Conservation (phyloP, 1,140 invertebrate genomes). For the Manduca sexta region DNA sequence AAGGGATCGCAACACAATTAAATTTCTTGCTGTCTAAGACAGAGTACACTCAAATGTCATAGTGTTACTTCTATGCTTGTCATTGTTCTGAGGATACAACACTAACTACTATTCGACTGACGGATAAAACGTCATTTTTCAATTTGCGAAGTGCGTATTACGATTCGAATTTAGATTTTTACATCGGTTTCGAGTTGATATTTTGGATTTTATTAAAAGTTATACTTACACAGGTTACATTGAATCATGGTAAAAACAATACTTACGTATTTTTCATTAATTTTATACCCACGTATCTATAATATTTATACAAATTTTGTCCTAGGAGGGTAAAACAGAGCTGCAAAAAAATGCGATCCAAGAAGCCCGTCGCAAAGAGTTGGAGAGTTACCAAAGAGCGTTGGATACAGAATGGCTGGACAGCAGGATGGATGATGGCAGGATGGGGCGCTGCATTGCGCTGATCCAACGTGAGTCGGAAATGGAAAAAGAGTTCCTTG, state of each 20-base stretch:
- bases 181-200: no score
- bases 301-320: background rate
- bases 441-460: slow-evolving; percentile 53
- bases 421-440: slow-evolving; percentile 56
- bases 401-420: slow-evolving; percentile 61
- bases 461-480: slow-evolving; percentile 51
- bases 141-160: no score
- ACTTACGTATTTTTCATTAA: background rate
- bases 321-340: slow-evolving; percentile 51
- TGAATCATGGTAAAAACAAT: background rate
- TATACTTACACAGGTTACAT: background rate
- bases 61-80: no score
- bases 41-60: no score
- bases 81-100: no score
- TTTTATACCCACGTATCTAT: background rate
- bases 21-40: no score
- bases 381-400: slow-evolving; percentile 46
- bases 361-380: slow-evolving; percentile 36
- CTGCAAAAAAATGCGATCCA: slow-evolving; percentile 48
- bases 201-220: no score
- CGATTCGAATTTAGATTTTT: no score
- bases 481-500: slow-evolving; percentile 61
- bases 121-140: no score
- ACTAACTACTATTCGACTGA: no score
- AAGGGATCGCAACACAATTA: no score